Conservation (phyloP, 2,797 vertebrate genomes). For the Hippopotamyrus pictus region DNA sequence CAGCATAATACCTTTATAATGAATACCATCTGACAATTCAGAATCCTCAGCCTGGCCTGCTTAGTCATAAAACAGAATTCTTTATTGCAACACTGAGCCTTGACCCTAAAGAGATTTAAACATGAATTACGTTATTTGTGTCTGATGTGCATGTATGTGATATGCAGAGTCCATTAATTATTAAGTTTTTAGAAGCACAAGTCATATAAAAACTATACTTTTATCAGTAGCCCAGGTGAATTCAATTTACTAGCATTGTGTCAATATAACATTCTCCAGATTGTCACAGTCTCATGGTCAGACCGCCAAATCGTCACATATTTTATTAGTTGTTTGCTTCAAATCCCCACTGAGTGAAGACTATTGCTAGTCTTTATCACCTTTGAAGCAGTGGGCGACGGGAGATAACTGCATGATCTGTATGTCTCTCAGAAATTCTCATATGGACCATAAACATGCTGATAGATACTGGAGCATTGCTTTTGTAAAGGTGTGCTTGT, state of each 20-base stretch:
- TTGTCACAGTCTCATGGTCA: neutral
- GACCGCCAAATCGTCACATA: neutral
- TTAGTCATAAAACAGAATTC: neutral
- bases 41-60: neutral
- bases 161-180: neutral
- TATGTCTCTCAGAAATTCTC: neutral
- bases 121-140: neutral
- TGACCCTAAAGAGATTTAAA: constrained; percentile 8
- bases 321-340: neutral
- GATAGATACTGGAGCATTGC: neutral
- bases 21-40: neutral
- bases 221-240: neutral
- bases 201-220: neutral
- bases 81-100: neutral
- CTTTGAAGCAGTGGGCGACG: neutral
- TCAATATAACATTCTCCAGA: neutral
- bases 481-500: neutral
- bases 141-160: neutral
- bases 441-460: neutral
- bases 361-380: neutral
- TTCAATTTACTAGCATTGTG: neutral
- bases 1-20: neutral
- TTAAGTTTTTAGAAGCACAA: neutral
- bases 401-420: neutral
- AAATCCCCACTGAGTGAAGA: neutral